Evolutionary conservation across 2,888 invertebrate genomes (phyloP).

Genomic region (Eristalis pertinax): DNA sequence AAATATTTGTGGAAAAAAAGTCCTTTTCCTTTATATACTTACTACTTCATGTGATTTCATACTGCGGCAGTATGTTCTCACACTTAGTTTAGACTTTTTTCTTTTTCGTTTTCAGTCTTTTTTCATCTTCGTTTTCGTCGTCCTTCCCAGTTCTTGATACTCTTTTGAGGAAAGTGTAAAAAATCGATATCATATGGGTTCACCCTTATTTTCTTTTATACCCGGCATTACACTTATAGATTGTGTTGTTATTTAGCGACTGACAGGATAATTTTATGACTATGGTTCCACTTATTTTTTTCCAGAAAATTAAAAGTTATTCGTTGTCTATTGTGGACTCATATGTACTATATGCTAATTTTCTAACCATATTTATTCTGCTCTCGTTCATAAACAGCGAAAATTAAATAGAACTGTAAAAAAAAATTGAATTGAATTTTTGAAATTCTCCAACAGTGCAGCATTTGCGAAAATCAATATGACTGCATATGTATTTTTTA

Average conservation of each 20-base stretch:
- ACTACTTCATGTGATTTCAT: slow-evolving; percentile 58
- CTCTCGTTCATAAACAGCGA: no score
- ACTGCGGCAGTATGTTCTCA: slow-evolving; percentile 49
- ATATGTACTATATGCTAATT: no score
- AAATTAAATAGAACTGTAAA: neutral
- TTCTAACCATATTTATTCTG: no score
- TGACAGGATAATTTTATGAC: slow-evolving; percentile 29
- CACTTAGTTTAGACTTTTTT: neutral
- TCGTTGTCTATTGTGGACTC: neutral
- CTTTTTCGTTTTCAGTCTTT: slow-evolving; percentile 11
- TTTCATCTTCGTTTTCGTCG: slow-evolving; percentile 15
- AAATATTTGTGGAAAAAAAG: neutral
- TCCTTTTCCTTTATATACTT: neutral
- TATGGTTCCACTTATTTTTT: neutral
- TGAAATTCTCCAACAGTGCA: neutral
- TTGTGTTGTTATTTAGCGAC: slow-evolving; percentile 18
- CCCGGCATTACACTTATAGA: slow-evolving; percentile 24
- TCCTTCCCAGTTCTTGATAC: slow-evolving; percentile 30
- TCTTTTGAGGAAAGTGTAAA: slow-evolving; percentile 29
- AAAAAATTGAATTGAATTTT: neutral
- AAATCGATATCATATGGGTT: slow-evolving; percentile 61
- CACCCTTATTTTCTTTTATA: slow-evolving; percentile 30
- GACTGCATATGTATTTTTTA: neutral
- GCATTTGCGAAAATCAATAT: slow-evolving; percentile 21
- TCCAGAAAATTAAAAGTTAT: neutral